Base-by-base conservation (phyloP, 2,797 vertebrate species). In the Poecile montanus region DNA sequence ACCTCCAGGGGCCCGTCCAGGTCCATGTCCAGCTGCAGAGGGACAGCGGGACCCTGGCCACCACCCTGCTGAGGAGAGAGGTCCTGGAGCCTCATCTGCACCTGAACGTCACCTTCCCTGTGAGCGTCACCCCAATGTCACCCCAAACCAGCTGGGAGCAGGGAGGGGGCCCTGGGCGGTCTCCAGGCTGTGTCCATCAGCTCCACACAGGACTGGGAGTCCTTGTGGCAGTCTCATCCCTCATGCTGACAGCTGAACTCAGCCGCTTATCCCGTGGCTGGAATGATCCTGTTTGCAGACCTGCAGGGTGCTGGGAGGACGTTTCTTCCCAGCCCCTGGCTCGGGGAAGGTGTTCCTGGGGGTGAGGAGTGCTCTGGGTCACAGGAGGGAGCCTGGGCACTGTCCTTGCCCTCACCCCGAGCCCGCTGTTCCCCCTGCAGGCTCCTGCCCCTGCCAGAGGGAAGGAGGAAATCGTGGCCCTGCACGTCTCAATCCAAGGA, bases 21-120 rank as follows among this genome's bases (percentile, higher is more conserved):
- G 21, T 96, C 85, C 72, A 1, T 9, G 3, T 96, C 34, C 62
- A 84, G 65, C 86, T 96, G 72, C 77, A 75, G 79, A 42, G 90
- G 20, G 6, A 1, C 16, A 27, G 51, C 0, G 1, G 45, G 8
- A 34, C 42, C 48, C 45, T 5, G 0, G 32, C 50, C 57, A 67
- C 58, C 70, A 73, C 23, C 6, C 34, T 97, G 70, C 71, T 96
- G 44, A 85, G 76, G 8, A 93, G 23, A 40, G 73, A 73, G 20
- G 48, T 95, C 47, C 81, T 85, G 75, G 88, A 94, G 34, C 72
- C 91, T 48, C 84, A 34, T 1, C 27, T 92, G 51, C 21, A 90
- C 73, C 45, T 83, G n/a, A 96, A 95, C 4, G 2, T 94, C 74
- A 76, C 79, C 56, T 94, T 96, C 44, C 50, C 89, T 0, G 96